A percentile compares a stretch with the other conserved stretches of the same genome.
These are phyloP conservation scores for Rattus rattus DNA, from an alignment of 2,113 vertebrate genomes.

Conservation along the genomic window DNA sequence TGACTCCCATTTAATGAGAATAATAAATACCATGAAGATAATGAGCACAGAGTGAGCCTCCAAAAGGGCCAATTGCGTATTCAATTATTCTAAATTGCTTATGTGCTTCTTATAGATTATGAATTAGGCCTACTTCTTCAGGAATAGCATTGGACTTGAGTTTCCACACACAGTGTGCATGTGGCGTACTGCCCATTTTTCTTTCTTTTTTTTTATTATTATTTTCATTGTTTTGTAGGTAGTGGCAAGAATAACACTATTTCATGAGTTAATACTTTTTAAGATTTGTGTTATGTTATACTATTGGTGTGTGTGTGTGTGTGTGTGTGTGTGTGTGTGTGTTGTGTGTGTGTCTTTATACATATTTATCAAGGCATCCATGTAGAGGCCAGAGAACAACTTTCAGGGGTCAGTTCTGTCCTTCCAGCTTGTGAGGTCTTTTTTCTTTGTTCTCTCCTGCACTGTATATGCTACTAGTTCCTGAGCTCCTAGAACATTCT, in stretches of 20 bases:
- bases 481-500: not conserved
- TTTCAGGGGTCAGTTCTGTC: not conserved
- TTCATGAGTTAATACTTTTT: not conserved
- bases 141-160: not conserved
- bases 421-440: not conserved
- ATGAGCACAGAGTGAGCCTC: constrained; percentile 53
- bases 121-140: constrained; percentile 54
- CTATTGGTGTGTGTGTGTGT: not conserved
- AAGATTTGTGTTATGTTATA: not conserved
- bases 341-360: not conserved
- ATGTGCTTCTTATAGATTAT: constrained; percentile 61
- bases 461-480: not conserved
- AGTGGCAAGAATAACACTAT: not conserved
- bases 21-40: constrained; percentile 77
- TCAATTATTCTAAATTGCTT: constrained; percentile 70
- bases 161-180: not conserved
- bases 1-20: constrained; percentile 72
- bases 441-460: not conserved
- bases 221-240: not conserved
- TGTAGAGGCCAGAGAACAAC: not conserved
- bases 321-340: not conserved
- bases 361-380: not conserved
- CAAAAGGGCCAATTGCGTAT: constrained; percentile 58
- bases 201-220: not conserved
- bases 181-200: not conserved